phyloP scores from a whole-genome alignment of 2,888 invertebrate genomes.

The Plebejus melissa region DNA sequence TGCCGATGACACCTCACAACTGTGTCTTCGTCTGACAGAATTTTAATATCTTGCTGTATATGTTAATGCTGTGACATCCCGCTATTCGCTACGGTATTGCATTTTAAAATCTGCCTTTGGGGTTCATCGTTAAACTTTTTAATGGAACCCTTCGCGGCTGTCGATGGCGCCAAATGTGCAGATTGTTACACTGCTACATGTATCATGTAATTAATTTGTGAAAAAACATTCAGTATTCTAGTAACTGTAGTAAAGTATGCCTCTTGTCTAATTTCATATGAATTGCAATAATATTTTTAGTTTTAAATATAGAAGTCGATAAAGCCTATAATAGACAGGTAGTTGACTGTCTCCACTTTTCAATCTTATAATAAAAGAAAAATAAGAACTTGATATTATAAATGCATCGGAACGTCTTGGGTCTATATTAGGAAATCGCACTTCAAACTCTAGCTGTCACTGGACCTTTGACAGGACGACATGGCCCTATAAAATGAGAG shows the following conservation, averaged over 20 bases:
- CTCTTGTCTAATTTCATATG: too few relatives aligned
- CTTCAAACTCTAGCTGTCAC: neutral
- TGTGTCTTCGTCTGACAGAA: constrained; percentile 71
- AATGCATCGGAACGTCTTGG: too few relatives aligned
- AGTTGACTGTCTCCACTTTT: too few relatives aligned
- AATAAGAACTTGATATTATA: too few relatives aligned
- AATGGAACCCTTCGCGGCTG: neutral
- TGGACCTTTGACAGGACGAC: neutral
- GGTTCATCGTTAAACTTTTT: constrained; percentile 34
- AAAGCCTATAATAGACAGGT: too few relatives aligned
- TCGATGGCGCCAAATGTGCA: neutral
- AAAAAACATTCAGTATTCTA: too few relatives aligned
- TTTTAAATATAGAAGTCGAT: too few relatives aligned
- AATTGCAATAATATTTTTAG: too few relatives aligned
- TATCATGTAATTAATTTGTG: neutral
- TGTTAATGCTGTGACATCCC: constrained; percentile 57
- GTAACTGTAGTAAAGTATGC: too few relatives aligned
- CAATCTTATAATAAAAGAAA: too few relatives aligned
- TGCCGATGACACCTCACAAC: constrained; percentile 72
- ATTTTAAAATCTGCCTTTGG: constrained; percentile 34
- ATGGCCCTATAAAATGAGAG: neutral
- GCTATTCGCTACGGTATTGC: constrained; percentile 40
- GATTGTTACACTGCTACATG: neutral
- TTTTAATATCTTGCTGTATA: constrained; percentile 77
- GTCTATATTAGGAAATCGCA: neutral